Percentiles rank a stretch among this genome's conserved stretches.
Conservation (phyloP, 2,888 invertebrate genomes). For the Drosophila quinaria region DNA sequence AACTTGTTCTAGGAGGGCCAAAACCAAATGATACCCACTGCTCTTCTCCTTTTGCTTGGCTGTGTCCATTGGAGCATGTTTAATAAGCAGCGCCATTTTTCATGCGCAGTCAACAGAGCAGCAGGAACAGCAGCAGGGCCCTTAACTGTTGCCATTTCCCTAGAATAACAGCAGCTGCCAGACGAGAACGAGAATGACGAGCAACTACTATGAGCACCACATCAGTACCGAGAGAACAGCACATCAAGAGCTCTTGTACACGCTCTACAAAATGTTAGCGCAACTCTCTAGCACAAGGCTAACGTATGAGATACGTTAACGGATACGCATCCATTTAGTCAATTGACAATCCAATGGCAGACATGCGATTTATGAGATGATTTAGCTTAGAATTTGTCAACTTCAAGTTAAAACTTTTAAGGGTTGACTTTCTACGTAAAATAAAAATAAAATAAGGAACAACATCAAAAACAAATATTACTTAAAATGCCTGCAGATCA, state of each 20-base stretch:
- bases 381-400: constrained; percentile 1
- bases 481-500: too few relatives aligned
- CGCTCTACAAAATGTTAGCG: constrained; percentile 49
- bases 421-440: not conserved
- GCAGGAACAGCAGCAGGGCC: constrained; percentile 33
- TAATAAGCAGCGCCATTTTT: constrained; percentile 74
- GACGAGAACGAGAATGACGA: constrained; percentile 27
- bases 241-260: constrained; percentile 36
- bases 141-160: constrained; percentile 28
- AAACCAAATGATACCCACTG: constrained; percentile 2
- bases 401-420: not conserved
- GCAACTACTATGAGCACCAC: constrained; percentile 26
- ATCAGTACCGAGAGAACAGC: constrained; percentile 1
- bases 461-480: not conserved
- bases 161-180: constrained; percentile 25
- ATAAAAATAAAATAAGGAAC: not conserved
- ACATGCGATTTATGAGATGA: not conserved
- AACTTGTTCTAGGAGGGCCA: constrained; percentile 46
- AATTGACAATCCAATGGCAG: constrained; percentile 23
- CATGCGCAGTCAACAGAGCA: constrained; percentile 65
- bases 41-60: constrained; percentile 2
- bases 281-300: not conserved
- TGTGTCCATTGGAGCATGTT: constrained; percentile 71
- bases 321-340: constrained; percentile 12
- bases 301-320: not conserved